Percentiles rank a stretch among this genome's conserved stretches.
These are phyloP conservation scores for Salpingus planirostris DNA, from an alignment of 2,888 invertebrate genomes.

Conservation along the genomic window DNA sequence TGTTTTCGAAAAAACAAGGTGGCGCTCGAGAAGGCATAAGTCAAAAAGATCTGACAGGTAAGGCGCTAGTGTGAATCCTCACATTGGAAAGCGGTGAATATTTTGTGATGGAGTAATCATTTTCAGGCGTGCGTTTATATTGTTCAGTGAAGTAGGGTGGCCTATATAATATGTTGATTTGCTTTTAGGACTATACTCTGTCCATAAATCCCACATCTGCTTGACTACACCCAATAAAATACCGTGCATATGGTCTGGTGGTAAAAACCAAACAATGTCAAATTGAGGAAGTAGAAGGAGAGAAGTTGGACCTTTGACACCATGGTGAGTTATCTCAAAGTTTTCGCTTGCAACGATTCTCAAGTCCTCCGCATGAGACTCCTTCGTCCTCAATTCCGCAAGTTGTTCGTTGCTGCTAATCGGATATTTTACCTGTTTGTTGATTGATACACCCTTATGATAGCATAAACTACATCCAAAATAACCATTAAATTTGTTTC, in stretches of 20 bases:
- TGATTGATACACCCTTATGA: neutral
- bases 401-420: neutral
- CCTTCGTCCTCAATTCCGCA: neutral
- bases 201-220: constrained; percentile 1
- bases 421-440: neutral
- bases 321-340: neutral
- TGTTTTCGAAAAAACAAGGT: too few species aligned
- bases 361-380: neutral
- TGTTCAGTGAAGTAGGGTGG: neutral
- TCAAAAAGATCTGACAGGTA: too few species aligned
- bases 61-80: too few species aligned
- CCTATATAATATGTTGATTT: neutral
- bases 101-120: neutral
- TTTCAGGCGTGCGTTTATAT: neutral
- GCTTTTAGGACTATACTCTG: neutral
- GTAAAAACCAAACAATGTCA: neutral
- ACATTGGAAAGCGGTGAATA: neutral
- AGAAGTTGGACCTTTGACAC: constrained; percentile 1
- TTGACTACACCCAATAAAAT: neutral
- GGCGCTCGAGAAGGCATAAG: too few species aligned
- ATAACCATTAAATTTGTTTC: neutral
- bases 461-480: neutral
- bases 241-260: constrained; percentile 1
- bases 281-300: neutral
- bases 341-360: neutral